Conservation (phyloP, 2,888 invertebrate genomes). For the Cyclophora albipunctata region DNA sequence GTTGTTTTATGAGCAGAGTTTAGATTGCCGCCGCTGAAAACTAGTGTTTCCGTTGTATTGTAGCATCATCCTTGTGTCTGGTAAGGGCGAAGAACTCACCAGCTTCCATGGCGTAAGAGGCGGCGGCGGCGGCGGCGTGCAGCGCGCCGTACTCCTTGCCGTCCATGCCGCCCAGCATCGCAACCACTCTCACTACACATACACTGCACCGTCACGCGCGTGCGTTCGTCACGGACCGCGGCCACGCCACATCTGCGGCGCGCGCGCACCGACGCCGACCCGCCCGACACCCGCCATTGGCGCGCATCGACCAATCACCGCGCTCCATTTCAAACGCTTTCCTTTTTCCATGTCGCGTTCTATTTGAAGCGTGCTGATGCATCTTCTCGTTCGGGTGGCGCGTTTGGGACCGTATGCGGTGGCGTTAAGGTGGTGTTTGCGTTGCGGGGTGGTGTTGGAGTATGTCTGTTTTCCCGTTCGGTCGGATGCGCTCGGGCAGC, state of each 20-base stretch:
- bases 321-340: slow-evolving; percentile 70
- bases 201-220: slow-evolving; percentile 31
- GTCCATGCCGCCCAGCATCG: slow-evolving; percentile 69
- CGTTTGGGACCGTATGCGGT: slow-evolving; percentile 23
- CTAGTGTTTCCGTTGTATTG: too few species aligned
- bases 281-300: slow-evolving; percentile 61
- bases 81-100: slow-evolving; percentile 33
- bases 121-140: slow-evolving; percentile 65
- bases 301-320: slow-evolving; percentile 63
- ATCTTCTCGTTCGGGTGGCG: slow-evolving; percentile 26
- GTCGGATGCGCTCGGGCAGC: slow-evolving; percentile 65
- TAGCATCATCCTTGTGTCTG: too few species aligned
- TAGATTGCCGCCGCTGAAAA: too few species aligned
- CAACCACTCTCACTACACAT: slow-evolving; percentile 32
- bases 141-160: slow-evolving; percentile 72
- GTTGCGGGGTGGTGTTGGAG: slow-evolving; percentile 16
- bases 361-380: slow-evolving; percentile 70
- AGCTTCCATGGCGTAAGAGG: slow-evolving; percentile 61
- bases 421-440: slow-evolving; percentile 15
- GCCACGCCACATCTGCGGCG: slow-evolving; percentile 37
- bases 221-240: slow-evolving; percentile 37
- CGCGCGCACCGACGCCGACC: slow-evolving; percentile 35
- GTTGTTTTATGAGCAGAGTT: too few species aligned
- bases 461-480: slow-evolving; percentile 67
- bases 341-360: slow-evolving; percentile 69